phyloP scores from a whole-genome alignment of 2,113 vertebrate genomes.

The Sciurus niger region DNA sequence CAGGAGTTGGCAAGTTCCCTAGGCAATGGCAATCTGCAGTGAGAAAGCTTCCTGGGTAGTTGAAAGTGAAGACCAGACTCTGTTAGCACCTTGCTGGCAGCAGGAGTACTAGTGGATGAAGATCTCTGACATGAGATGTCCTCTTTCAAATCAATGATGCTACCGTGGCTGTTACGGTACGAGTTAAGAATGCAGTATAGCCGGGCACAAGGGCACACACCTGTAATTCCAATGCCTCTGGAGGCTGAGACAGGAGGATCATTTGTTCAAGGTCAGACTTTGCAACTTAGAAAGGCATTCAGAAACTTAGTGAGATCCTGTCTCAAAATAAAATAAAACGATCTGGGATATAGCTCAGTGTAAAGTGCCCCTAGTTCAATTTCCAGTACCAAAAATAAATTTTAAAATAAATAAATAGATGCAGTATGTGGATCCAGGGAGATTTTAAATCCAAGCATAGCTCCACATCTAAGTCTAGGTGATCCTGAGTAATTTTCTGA shows the following conservation, averaged over 20 bases:
- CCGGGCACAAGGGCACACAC: no score
- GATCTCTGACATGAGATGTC: not conserved
- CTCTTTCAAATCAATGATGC: not conserved
- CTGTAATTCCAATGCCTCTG: no score
- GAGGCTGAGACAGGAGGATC: no score
- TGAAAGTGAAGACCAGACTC: not conserved
- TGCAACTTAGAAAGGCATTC: no score
- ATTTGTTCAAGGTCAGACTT: no score
- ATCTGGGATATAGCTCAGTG: no score
- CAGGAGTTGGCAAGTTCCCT: not conserved
- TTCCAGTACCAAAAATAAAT: no score
- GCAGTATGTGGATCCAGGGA: no score
- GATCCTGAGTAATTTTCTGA: not conserved
- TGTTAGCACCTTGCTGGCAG: not conserved
- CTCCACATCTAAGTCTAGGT: not conserved
- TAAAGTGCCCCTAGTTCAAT: no score
- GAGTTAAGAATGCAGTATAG: rapidly evolving
- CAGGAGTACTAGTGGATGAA: not conserved
- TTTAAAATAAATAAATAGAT: no score
- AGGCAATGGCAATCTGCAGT: not conserved
- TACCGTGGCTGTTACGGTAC: rapidly evolving
- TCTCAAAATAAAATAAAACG: no score
- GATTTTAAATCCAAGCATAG: not conserved
- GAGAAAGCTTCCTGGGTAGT: not conserved
- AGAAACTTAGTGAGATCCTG: no score